Conservation (phyloP, 2,888 invertebrate genomes). For the Cheilosia scutellata region DNA sequence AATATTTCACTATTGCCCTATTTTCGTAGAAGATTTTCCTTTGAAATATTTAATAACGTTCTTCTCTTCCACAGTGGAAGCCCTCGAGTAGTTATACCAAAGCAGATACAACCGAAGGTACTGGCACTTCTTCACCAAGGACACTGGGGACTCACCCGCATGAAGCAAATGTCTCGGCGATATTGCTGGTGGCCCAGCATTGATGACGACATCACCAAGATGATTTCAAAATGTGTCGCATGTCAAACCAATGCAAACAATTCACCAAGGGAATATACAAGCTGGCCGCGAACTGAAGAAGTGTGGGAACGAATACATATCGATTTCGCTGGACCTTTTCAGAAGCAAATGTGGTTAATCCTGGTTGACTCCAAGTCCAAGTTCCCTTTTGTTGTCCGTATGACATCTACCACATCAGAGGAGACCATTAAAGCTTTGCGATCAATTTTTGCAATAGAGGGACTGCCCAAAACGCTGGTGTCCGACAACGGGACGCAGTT, state of each 20-base stretch:
- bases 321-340: conserved; percentile 32
- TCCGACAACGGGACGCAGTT: conserved; percentile 77
- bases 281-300: conserved; percentile 18
- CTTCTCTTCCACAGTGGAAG: conserved; percentile 20
- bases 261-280: conserved; percentile 6
- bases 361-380: conserved; percentile 39
- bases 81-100: conserved; percentile 9
- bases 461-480: conserved; percentile 72
- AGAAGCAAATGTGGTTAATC: conserved; percentile 39
- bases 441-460: conserved; percentile 75
- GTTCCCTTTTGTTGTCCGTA: conserved; percentile 35
- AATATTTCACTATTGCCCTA: background rate
- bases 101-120: background rate
- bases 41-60: background rate
- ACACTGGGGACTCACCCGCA: conserved; percentile 24
- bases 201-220: conserved; percentile 11
- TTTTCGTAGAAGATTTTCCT: conserved; percentile 19
- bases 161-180: conserved; percentile 18
- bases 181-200: conserved; percentile 22
- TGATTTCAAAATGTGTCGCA: conserved; percentile 1
- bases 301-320: conserved; percentile 39
- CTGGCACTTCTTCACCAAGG: conserved; percentile 36
- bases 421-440: conserved; percentile 58
- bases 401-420: conserved; percentile 31
- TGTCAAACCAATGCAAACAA: conserved; percentile 3